Percentiles rank a stretch among this genome's conserved stretches.
phyloP scores from a whole-genome alignment of 2,113 vertebrate genomes.

The Macaca nemestrina region DNA sequence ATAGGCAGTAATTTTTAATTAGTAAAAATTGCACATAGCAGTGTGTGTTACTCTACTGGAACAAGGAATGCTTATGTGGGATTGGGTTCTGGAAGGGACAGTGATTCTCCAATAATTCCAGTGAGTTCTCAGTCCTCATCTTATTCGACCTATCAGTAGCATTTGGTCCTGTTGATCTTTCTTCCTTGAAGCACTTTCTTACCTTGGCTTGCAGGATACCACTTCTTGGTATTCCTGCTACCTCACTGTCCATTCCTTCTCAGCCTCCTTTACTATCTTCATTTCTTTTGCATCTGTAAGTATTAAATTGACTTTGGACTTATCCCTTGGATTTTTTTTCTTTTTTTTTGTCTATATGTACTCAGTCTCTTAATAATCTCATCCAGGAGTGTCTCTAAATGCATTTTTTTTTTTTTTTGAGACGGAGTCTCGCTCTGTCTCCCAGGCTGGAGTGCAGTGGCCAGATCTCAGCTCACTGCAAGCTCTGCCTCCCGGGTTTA shows the following conservation, averaged over 20 bases:
- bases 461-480: no score
- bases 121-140: not conserved
- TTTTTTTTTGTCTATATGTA: not conserved
- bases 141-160: not conserved
- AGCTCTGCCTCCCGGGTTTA: no score
- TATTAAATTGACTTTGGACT: not conserved
- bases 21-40: conserved; percentile 40
- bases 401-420: not conserved
- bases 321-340: conserved; percentile 1
- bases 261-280: not conserved
- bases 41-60: conserved; percentile 11
- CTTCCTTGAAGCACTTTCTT: not conserved
- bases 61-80: not conserved
- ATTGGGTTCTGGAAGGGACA: not conserved
- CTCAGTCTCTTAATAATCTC: conserved; percentile 21
- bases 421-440: no score
- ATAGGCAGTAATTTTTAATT: conserved; percentile 65
- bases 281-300: conserved; percentile 15
- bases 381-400: conserved; percentile 31
- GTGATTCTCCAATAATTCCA: not conserved
- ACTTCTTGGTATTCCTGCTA: not conserved
- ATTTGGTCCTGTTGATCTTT: conserved; percentile 5
- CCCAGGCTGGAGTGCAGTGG: no score
- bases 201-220: not conserved
- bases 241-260: not conserved